A percentile compares a stretch with the other conserved stretches of the same genome.
Conservation (phyloP, 2,113 vertebrate species). For the Coryphaenoides rupestris region DNA sequence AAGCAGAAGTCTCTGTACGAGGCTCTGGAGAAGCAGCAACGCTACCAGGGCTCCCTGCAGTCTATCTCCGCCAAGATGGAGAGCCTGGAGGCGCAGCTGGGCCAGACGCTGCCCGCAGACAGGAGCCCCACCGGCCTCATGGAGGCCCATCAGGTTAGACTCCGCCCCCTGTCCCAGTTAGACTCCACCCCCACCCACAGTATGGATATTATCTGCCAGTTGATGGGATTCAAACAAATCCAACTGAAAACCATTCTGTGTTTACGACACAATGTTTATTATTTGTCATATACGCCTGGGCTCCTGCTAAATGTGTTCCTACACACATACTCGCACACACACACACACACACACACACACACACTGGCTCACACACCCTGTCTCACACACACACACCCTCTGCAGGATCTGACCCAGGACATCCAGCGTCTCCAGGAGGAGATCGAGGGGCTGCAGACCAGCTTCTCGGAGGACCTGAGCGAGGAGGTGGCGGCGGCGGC, state of each 20-base stretch:
- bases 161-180: too few species aligned
- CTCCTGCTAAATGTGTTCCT: too few species aligned
- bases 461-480: conserved; percentile 80
- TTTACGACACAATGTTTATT: too few species aligned
- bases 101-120: conserved; percentile 75
- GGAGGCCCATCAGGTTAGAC: conserved; percentile 85
- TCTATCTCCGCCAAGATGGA: conserved; percentile 96
- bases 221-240: too few species aligned
- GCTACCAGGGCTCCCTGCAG: conserved; percentile 90
- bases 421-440: conserved; percentile 89
- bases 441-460: conserved; percentile 82
- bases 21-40: conserved; percentile 92
- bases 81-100: conserved; percentile 80
- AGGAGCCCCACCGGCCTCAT: conserved; percentile 87
- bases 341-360: too few species aligned
- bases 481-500: conserved; percentile 65
- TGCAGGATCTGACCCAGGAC: conserved; percentile 84
- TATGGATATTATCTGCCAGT: too few species aligned
- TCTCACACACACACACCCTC: too few species aligned
- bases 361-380: too few species aligned
- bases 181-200: too few species aligned
- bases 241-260: too few species aligned
- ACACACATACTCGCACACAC: too few species aligned
- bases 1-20: conserved; percentile 98
- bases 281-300: too few species aligned